Evolutionary conservation across 1,140 invertebrate genomes (phyloP), one percentile per base, ranked within the genome.

Genomic region (Drosophila cardini): DNA sequence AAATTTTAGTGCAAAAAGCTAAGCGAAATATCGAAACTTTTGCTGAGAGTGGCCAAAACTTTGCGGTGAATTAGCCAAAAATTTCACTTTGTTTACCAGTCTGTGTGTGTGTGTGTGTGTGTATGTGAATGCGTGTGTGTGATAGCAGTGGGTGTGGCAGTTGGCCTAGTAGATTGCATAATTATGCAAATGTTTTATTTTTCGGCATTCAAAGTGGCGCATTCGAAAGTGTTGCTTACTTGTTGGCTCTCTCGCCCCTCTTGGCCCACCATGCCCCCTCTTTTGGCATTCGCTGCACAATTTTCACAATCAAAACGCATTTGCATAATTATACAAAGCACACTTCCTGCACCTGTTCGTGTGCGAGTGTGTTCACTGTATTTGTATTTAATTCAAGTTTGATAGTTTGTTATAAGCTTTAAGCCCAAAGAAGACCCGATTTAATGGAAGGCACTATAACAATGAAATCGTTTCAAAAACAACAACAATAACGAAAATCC

Each of bases 241-340:
- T 86, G 77, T 79, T 79, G 83, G 72, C 72, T 61, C 50, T 62
- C 61, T 16, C 48, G 36, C 64, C 2, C 18, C 13, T 2, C 9
- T 30, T 21, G 16, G 11, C 21, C 11, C 18, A 21, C 18, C 26
- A 2, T 52, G 4, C 21, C 13, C 42, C 52, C 34, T 13, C 9
- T 6, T 8, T 6, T 8, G 9, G 1, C 11, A 18, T 55, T 32
- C 57, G 60, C 34, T 60, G 75, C 75, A 82, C 78, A 71, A 58
- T 74, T 83, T 84, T 84, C 84, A 72, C 80, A 87, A 87, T 87
- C 84, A 87, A 89, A 74, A 71, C 61, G 78, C 85, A 87, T 87
- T 87, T 87, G 83, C 83, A 87, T 87, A 87, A 87, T 87, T 87
- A 76, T 72, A 79, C 69, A 79, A 79, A 76, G 73, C 50, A 60